Evolutionary conservation across 1,140 invertebrate species (phyloP).

Genomic region (Globodera rostochiensis): DNA sequence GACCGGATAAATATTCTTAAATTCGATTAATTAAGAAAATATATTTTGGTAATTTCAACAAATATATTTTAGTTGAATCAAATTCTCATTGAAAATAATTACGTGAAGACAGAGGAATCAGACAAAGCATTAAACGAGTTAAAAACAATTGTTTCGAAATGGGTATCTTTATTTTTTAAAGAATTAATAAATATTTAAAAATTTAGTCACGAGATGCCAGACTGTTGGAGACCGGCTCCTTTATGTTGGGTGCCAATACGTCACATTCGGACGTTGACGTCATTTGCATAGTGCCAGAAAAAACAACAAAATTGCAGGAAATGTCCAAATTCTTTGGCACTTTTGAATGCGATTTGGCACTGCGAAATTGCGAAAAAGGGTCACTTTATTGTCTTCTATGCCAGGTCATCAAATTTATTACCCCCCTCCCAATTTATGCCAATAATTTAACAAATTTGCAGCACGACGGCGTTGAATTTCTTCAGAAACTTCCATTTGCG

Average conservation of each 20-base stretch:
- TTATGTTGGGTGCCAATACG: neutral
- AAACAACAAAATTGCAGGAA: neutral
- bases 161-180: neutral
- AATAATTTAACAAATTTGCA: neutral
- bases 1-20: too few relatives aligned
- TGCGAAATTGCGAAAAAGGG: neutral
- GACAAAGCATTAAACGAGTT: neutral
- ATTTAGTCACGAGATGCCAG: neutral
- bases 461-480: neutral
- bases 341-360: conserved; percentile 1
- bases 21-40: neutral
- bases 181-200: neutral
- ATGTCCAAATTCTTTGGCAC: neutral
- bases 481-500: neutral
- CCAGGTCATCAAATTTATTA: neutral
- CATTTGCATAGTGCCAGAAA: neutral
- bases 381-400: neutral
- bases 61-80: neutral
- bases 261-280: neutral
- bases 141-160: neutral
- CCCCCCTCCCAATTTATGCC: neutral
- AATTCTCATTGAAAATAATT: neutral
- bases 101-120: neutral
- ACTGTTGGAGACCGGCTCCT: neutral
- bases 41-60: neutral